Percentiles rank a stretch among this genome's conserved stretches.
These are phyloP conservation scores for Aurelia aurita DNA, from an alignment of 30 jellyfish, hydroid and myxozoan species.

Conservation along the genomic window DNA sequence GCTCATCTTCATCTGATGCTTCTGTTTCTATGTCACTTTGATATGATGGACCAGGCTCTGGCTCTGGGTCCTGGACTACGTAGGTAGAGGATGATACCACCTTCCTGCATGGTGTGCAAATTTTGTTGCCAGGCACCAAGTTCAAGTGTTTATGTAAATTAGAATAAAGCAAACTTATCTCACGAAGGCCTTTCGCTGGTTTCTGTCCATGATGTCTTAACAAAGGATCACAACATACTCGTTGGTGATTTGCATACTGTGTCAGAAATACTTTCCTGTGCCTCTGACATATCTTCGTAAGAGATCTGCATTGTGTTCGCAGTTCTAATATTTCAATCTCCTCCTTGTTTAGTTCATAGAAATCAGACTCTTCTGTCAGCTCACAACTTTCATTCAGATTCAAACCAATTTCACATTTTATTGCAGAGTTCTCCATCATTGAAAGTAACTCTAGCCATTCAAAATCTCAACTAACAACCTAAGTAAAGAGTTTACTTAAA, in stretches of 20 bases:
- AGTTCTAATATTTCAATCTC: constrained; percentile 17
- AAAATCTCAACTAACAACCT: too few relatives aligned
- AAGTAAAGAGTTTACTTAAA: too few relatives aligned
- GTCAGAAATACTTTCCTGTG: neutral
- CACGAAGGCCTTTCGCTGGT: too few relatives aligned
- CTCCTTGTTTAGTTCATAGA: constrained; percentile 10
- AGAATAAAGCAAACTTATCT: too few relatives aligned
- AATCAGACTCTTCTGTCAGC: constrained; percentile 10
- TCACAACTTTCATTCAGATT: constrained; percentile 7
- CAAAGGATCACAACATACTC: too few relatives aligned
- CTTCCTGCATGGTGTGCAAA: constrained; percentile 26
- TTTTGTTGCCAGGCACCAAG: constrained; percentile 9
- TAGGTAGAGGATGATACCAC: neutral
- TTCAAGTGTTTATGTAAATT: neutral
- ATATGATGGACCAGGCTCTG: neutral
- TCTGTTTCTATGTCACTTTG: constrained; percentile 3
- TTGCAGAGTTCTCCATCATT: too few relatives aligned
- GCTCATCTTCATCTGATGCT: constrained; percentile 12
- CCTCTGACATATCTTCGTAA: constrained; percentile 5
- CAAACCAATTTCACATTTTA: constrained; percentile 2
- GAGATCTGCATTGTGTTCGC: constrained; percentile 3
- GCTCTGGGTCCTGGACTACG: neutral
- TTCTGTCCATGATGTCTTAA: too few relatives aligned
- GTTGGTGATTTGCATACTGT: neutral
- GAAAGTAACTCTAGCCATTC: too few relatives aligned